A percentile compares a stretch with the other conserved stretches of the same genome.
phyloP scores from a whole-genome alignment of 2,888 invertebrate genomes.

The Myopa tessellatipennis region DNA sequence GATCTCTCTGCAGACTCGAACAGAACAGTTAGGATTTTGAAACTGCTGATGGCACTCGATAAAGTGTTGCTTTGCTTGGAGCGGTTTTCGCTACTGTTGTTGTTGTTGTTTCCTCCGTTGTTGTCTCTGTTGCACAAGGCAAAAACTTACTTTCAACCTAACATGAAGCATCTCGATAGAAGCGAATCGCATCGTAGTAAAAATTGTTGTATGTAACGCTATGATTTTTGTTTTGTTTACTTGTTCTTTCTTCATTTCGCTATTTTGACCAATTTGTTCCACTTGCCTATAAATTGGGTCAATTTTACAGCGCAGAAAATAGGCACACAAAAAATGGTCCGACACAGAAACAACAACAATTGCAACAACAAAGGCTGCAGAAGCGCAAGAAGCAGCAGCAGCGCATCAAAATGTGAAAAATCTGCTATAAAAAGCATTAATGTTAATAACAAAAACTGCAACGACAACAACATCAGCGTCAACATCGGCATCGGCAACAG shows the following conservation, averaged over 20 bases:
- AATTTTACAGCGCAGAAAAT: constrained; percentile 40
- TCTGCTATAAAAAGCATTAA: neutral
- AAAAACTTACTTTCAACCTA: constrained; percentile 24
- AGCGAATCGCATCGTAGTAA: neutral
- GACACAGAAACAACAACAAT: constrained; percentile 1
- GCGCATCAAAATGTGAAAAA: neutral
- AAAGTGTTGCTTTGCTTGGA: neutral
- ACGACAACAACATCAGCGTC: constrained; percentile 3
- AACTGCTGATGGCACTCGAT: too few species aligned
- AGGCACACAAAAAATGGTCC: neutral
- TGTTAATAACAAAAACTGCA: constrained; percentile 23
- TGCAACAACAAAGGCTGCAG: neutral
- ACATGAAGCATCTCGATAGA: constrained; percentile 1
- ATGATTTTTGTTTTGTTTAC: too few species aligned
- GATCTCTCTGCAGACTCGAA: neutral
- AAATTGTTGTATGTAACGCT: constrained; percentile 7
- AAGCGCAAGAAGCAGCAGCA: neutral
- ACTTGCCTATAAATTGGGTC: constrained; percentile 64
- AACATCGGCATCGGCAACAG: constrained; percentile 1
- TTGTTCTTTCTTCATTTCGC: constrained; percentile 26
- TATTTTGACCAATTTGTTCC: constrained; percentile 60
- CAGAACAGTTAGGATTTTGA: too few species aligned
- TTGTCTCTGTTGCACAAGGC: constrained; percentile 5
- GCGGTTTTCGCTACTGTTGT: neutral
- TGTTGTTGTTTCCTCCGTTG: constrained; percentile 13